Evolutionary conservation across 2,113 vertebrate species (phyloP).

Genomic region (Pitta sordida): DNA sequence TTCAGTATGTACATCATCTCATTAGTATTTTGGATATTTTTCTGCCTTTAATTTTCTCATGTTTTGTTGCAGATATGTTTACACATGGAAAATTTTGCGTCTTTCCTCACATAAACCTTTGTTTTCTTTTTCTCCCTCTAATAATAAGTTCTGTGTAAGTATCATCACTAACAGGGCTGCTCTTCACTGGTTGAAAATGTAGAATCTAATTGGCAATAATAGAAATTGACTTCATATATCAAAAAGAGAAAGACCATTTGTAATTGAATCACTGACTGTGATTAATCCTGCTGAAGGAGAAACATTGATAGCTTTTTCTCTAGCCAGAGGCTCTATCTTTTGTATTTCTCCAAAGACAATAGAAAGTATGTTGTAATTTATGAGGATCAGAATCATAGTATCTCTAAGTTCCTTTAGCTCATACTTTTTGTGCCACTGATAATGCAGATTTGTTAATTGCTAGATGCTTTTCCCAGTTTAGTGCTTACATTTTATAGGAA

Average conservation of each 20-base stretch:
- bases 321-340: background rate
- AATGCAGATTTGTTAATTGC: background rate
- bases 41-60: background rate
- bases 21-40: background rate
- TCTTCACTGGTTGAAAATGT: background rate
- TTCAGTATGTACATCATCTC: background rate
- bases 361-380: background rate
- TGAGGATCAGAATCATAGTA: background rate
- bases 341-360: background rate
- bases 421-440: background rate
- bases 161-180: background rate
- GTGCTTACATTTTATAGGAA: background rate
- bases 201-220: background rate
- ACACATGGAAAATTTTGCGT: background rate
- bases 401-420: background rate
- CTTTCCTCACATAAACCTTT: background rate
- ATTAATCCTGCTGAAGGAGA: background rate
- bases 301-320: background rate
- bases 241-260: background rate
- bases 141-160: background rate
- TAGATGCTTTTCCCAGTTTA: background rate
- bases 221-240: background rate
- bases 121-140: background rate
- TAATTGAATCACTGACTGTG: background rate
- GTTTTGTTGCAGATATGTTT: background rate